Evolutionary conservation across 2,113 vertebrate genomes (phyloP).

Genomic region (Sylvietta virens): DNA sequence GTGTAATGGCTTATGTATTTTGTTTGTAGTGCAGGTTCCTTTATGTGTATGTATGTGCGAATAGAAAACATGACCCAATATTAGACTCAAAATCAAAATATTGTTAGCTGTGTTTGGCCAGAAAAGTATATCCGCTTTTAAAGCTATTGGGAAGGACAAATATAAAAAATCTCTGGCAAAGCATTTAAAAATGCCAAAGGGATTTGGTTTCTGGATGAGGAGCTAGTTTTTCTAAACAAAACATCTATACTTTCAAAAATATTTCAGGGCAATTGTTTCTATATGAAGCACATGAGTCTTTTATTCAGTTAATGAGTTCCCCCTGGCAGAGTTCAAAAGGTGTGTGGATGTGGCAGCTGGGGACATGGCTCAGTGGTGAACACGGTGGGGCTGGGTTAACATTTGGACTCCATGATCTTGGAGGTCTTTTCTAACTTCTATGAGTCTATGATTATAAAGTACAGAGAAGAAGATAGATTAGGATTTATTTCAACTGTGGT

Average conservation of each 20-base stretch:
- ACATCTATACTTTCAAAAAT: neutral
- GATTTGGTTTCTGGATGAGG: neutral
- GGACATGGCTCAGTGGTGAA: neutral
- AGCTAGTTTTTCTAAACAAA: neutral
- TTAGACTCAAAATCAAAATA: neutral
- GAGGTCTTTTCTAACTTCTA: neutral
- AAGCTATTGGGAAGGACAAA: neutral
- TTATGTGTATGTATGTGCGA: neutral
- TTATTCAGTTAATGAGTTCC: neutral
- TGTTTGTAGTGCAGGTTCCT: neutral
- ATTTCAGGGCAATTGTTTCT: neutral
- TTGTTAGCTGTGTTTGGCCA: neutral
- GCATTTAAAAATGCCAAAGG: neutral
- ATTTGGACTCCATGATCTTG: neutral
- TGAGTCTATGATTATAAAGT: neutral
- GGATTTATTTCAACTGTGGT: neutral
- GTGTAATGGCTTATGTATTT: neutral
- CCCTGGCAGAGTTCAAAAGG: neutral
- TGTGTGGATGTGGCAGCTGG: neutral
- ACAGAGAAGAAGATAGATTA: neutral
- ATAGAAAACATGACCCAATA: neutral
- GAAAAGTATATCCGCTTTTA: neutral
- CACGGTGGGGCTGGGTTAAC: rapidly evolving
- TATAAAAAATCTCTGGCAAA: neutral
- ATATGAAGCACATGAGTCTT: neutral